These are phyloP conservation scores for Carpatolechia fugitivella DNA, from an alignment of 2,888 invertebrate genomes.

Conservation along the genomic window DNA sequence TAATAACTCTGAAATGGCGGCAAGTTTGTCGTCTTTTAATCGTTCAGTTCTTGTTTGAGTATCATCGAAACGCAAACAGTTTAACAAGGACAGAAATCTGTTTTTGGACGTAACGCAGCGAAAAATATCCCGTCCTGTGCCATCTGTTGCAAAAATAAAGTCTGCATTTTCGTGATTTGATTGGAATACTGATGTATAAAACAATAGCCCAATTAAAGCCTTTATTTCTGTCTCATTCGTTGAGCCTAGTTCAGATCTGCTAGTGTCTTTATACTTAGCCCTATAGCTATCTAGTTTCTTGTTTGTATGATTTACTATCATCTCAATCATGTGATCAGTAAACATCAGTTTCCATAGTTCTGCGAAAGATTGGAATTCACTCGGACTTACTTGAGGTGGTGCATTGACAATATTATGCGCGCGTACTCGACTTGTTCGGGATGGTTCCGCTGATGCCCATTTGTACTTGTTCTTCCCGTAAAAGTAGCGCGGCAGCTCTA, in stretches of 20 bases:
- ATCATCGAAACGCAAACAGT: conserved; percentile 28
- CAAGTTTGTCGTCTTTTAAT: conserved; percentile 22
- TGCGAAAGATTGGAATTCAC: background rate
- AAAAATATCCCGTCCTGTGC: conserved; percentile 26
- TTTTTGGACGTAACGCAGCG: conserved; percentile 24
- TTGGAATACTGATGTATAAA: conserved; percentile 19
- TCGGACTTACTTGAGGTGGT: background rate
- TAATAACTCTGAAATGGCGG: conserved; percentile 24
- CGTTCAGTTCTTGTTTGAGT: conserved; percentile 20
- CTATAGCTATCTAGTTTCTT: background rate
- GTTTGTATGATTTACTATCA: background rate
- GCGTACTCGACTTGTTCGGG: background rate
- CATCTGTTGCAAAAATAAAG: conserved; percentile 25
- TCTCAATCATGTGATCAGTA: background rate
- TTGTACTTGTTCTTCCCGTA: conserved; percentile 4
- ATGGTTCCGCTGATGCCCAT: background rate
- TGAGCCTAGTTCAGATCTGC: background rate
- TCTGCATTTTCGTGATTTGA: conserved; percentile 18
- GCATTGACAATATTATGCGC: background rate
- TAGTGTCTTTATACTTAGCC: background rate
- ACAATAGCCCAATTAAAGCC: conserved; percentile 21
- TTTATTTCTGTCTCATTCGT: conserved; percentile 12
- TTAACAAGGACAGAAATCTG: conserved; percentile 18
- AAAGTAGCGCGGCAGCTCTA: background rate
- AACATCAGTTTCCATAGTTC: background rate